A percentile compares a stretch with the other conserved stretches of the same genome.
Conservation (phyloP, 2,113 vertebrate genomes). For the Reinhardtius hippoglossoides region DNA sequence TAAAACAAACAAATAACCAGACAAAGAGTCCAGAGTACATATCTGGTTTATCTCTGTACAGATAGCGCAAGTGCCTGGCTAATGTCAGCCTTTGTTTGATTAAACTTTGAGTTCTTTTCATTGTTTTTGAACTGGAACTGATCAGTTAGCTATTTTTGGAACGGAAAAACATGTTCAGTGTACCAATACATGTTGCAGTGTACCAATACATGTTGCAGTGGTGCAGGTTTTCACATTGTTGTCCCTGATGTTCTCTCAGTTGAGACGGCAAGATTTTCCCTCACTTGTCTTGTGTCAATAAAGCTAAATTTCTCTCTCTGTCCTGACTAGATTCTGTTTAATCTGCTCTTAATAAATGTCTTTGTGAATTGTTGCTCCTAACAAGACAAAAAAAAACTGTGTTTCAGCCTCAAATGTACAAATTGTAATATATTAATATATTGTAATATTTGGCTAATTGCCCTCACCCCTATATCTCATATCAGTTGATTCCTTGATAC, state of each 20-base stretch:
- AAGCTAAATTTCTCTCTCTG: too few relatives aligned
- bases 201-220: not conserved
- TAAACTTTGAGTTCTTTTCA: slow-evolving; percentile 27
- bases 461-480: not conserved
- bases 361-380: too few relatives aligned
- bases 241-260: too few relatives aligned
- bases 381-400: too few relatives aligned
- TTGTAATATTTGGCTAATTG: not conserved
- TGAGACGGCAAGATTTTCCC: too few relatives aligned
- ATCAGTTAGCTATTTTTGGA: slow-evolving; percentile 49
- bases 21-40: slow-evolving; percentile 44
- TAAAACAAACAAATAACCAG: slow-evolving; percentile 22
- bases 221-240: not conserved
- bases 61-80: slow-evolving; percentile 1
- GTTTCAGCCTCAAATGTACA: too few relatives aligned
- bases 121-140: not conserved
- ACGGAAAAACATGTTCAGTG: slow-evolving; percentile 41
- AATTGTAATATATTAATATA: too few relatives aligned
- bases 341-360: too few relatives aligned
- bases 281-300: too few relatives aligned
- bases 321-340: too few relatives aligned
- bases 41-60: slow-evolving; percentile 37
- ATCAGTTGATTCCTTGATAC: not conserved
- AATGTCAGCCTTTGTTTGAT: slow-evolving; percentile 42
- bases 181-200: not conserved